Conservation (phyloP, 2,797 vertebrate species). For the Squalus acanthias region DNA sequence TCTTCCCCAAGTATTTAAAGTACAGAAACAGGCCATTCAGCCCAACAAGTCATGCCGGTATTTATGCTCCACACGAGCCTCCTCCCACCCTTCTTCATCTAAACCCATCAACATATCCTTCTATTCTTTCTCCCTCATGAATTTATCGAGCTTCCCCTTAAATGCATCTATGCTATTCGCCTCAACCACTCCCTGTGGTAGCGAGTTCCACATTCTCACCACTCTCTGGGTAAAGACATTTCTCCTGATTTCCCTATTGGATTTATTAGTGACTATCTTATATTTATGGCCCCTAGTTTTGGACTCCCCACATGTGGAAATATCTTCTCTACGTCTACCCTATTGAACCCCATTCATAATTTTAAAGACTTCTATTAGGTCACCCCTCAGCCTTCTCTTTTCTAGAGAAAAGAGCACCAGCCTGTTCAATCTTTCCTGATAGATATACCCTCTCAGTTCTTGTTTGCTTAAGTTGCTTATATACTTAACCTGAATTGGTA, state of each 20-base stretch:
- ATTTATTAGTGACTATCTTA: not conserved
- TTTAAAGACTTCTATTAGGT: too few relatives aligned
- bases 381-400: too few relatives aligned
- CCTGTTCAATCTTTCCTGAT: too few relatives aligned
- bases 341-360: too few relatives aligned
- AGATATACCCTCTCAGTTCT: too few relatives aligned
- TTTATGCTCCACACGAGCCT: too few relatives aligned
- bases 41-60: not conserved
- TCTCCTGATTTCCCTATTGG: not conserved
- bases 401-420: too few relatives aligned
- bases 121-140: not conserved
- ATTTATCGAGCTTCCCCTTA: not conserved
- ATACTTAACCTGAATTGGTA: too few relatives aligned
- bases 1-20: not conserved
- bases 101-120: not conserved
- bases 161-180: not conserved
- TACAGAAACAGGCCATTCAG: not conserved
- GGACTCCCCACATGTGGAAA: not conserved
- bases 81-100: not conserved
- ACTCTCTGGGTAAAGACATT: not conserved
- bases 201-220: not conserved
- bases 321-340: not conserved
- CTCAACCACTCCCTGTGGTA: not conserved
- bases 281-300: not conserved
- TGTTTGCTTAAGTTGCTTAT: too few relatives aligned